A percentile compares a stretch with the other conserved stretches of the same genome.
These are phyloP conservation scores for Sorex fumeus DNA, from an alignment of 2,113 vertebrate genomes.

Conservation along the genomic window DNA sequence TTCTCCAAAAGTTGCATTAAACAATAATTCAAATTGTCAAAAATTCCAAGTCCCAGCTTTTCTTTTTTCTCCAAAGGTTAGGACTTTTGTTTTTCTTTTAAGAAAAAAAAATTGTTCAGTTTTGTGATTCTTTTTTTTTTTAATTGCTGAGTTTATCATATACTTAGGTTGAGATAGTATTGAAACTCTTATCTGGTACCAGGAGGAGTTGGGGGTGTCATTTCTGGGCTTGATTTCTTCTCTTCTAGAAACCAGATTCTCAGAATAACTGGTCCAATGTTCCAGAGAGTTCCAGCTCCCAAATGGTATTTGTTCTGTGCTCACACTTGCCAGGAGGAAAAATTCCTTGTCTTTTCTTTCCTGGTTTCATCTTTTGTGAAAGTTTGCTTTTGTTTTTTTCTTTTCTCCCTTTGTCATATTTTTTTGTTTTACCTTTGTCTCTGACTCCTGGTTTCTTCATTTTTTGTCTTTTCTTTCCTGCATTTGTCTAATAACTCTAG, in stretches of 20 bases:
- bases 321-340: neutral
- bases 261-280: neutral
- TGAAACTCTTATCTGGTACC: neutral
- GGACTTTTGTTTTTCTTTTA: neutral
- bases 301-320: neutral
- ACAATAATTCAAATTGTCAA: neutral
- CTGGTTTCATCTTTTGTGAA: neutral
- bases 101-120: neutral
- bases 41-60: neutral
- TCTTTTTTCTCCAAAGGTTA: conserved; percentile 31
- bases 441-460: neutral
- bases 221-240: neutral
- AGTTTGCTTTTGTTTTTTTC: neutral
- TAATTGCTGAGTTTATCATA: neutral
- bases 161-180: fast-evolving
- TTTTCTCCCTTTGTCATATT: neutral
- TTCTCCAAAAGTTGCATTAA: neutral
- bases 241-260: neutral
- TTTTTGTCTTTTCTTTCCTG: neutral
- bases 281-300: conserved; percentile 1
- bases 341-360: too few relatives aligned
- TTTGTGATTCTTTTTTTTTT: conserved; percentile 10
- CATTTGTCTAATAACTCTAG: neutral
- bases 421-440: neutral
- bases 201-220: neutral